These are phyloP conservation scores for Acronicta leporina DNA, from an alignment of 2,888 invertebrate species.

Conservation along the genomic window DNA sequence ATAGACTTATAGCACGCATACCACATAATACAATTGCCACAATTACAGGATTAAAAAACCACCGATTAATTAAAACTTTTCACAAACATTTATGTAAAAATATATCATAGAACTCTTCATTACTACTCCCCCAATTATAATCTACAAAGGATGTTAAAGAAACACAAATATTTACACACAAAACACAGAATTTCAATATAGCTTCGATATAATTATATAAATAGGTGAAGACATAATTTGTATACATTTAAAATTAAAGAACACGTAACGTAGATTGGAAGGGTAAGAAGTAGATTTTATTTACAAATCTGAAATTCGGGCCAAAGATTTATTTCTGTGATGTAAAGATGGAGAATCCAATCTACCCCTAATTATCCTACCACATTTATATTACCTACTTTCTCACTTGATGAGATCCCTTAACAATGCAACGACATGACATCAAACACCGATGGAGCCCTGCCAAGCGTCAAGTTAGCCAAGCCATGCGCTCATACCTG, in stretches of 20 bases:
- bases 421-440: constrained; percentile 31
- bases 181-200: too few relatives aligned
- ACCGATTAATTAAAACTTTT: neutral
- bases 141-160: neutral
- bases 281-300: neutral
- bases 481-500: constrained; percentile 58
- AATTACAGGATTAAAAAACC: neutral
- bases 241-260: too few relatives aligned
- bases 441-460: constrained; percentile 40
- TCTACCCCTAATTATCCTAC: neutral
- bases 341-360: neutral
- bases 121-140: neutral
- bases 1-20: constrained; percentile 1
- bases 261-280: too few relatives aligned
- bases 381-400: neutral
- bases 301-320: neutral
- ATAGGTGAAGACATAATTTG: too few relatives aligned
- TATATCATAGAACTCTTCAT: neutral
- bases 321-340: neutral
- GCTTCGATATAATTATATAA: too few relatives aligned
- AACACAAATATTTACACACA: neutral
- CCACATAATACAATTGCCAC: neutral
- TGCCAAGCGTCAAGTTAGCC: constrained; percentile 58
- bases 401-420: neutral
- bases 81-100: neutral